Conservation (phyloP, 2,888 invertebrate genomes). For the Ctena decussata region DNA sequence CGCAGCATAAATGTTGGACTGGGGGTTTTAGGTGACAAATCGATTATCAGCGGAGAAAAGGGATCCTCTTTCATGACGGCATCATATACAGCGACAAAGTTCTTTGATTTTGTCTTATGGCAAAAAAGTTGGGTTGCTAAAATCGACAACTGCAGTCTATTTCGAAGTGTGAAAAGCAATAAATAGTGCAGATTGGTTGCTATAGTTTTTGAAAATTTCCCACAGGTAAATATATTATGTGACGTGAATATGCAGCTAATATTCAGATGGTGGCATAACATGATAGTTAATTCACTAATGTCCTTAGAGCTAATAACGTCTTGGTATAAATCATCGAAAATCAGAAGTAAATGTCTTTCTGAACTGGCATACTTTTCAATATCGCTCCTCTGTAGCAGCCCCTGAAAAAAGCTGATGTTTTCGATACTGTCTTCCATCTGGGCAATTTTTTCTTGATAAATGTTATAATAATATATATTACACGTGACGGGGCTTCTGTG, state of each 20-base stretch:
- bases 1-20: conserved; percentile 4
- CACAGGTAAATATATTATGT: conserved; percentile 17
- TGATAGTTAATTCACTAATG: conserved; percentile 6
- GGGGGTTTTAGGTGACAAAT: not conserved
- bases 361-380: conserved; percentile 5
- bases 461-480: conserved; percentile 16
- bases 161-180: conserved; percentile 17
- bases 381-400: conserved; percentile 9
- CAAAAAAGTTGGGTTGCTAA: conserved; percentile 7
- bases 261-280: conserved; percentile 11
- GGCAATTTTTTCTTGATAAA: conserved; percentile 6
- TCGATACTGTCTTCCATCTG: not conserved
- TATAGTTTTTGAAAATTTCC: conserved; percentile 15
- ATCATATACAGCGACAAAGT: conserved; percentile 13
- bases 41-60: not conserved
- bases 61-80: conserved; percentile 8
- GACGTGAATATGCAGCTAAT: not conserved
- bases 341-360: conserved; percentile 13
- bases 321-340: conserved; percentile 27
- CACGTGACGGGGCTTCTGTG: not conserved
- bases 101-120: conserved; percentile 10
- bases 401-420: conserved; percentile 3
- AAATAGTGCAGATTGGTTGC: conserved; percentile 22
- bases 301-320: conserved; percentile 12
- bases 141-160: conserved; percentile 11